Conservation (phyloP, 2,797 vertebrate genomes). For the Neopelma chrysocephalum region DNA sequence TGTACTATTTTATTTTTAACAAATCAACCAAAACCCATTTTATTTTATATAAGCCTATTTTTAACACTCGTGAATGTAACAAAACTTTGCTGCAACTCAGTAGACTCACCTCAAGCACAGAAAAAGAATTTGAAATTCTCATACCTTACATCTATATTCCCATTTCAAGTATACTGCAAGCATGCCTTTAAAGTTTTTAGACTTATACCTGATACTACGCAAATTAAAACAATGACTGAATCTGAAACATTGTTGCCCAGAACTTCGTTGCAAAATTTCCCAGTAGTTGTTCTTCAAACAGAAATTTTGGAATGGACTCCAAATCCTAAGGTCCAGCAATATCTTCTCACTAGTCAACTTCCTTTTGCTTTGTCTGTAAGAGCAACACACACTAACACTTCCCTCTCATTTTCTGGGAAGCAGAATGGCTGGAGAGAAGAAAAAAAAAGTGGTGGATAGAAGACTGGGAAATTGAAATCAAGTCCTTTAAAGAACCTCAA, state of each 20-base stretch:
- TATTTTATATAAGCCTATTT: not conserved
- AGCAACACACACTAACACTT: not conserved
- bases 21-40: not conserved
- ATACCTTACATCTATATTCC: not conserved
- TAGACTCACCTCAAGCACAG: not conserved
- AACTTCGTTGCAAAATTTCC: not conserved
- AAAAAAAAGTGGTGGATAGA: not conserved
- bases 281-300: not conserved
- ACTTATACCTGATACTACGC: not conserved
- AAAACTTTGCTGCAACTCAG: not conserved
- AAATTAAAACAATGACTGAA: not conserved
- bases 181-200: not conserved
- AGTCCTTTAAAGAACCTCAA: not conserved
- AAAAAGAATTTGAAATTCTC: not conserved
- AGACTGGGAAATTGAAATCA: not conserved
- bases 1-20: constrained; percentile 10
- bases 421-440: not conserved
- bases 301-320: not conserved
- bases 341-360: not conserved
- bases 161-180: not conserved
- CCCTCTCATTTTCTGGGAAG: not conserved
- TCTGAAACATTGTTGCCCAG: not conserved
- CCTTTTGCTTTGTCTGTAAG: not conserved
- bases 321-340: not conserved
- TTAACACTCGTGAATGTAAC: not conserved